A percentile compares a stretch with the other conserved stretches of the same genome.
Conservation (phyloP, 2,113 vertebrate species). For the Platichthys stellatus region DNA sequence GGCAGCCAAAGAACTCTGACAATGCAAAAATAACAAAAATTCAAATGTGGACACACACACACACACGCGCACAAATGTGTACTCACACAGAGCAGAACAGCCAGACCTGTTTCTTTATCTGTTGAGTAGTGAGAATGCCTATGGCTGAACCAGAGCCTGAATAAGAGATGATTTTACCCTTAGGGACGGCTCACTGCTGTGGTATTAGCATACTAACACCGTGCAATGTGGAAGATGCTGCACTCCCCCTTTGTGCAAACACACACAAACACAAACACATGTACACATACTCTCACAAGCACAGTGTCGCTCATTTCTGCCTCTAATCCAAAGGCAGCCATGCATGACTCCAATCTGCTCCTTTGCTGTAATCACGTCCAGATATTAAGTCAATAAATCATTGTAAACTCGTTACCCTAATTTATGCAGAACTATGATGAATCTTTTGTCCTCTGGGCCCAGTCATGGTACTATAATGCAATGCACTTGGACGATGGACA, state of each 20-base stretch:
- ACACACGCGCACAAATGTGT: slow-evolving; percentile 11
- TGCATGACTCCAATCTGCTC: slow-evolving; percentile 74
- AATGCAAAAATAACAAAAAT: slow-evolving; percentile 2
- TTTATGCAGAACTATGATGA: slow-evolving; percentile 73
- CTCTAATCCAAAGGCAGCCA: slow-evolving; percentile 72
- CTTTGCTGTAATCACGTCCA: slow-evolving; percentile 75
- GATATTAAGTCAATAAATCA: slow-evolving; percentile 82
- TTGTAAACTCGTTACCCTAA: slow-evolving; percentile 75
- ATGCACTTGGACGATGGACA: slow-evolving; percentile 52
- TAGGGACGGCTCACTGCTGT: slow-evolving; percentile 61
- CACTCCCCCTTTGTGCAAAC: slow-evolving; percentile 29
- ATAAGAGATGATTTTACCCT: slow-evolving; percentile 67
- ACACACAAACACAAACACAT: slow-evolving; percentile 9
- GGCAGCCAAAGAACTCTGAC: slow-evolving; percentile 6
- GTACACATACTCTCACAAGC: slow-evolving; percentile 33
- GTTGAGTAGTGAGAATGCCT: slow-evolving; percentile 35
- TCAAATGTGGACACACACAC: background rate
- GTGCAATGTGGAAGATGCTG: slow-evolving; percentile 41
- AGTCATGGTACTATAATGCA: slow-evolving; percentile 36
- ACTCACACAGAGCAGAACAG: slow-evolving; percentile 22
- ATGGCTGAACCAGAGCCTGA: slow-evolving; percentile 58
- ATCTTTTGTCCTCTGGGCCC: slow-evolving; percentile 74
- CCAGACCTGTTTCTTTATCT: slow-evolving; percentile 44
- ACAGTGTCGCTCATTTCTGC: slow-evolving; percentile 62
- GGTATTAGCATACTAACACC: slow-evolving; percentile 67